A percentile compares a stretch with the other conserved stretches of the same genome.
Evolutionary conservation across 2,888 invertebrate species (phyloP).

Genomic region (Perizoma affinitatum): DNA sequence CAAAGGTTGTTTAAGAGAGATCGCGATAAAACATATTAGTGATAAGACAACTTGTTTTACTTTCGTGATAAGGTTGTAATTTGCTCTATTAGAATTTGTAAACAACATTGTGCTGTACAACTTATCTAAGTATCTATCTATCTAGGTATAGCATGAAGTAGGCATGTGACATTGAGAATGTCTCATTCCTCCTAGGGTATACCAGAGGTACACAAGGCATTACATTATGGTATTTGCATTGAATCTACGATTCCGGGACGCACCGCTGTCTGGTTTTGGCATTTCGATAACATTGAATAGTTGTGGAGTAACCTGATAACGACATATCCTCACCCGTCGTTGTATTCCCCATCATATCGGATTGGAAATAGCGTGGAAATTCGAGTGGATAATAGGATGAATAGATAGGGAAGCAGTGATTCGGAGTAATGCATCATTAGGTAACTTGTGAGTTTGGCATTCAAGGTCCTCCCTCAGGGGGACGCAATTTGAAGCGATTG

Average conservation of each 20-base stretch:
- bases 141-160: neutral
- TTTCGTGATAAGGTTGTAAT: too few relatives aligned
- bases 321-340: slow-evolving; percentile 35
- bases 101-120: too few relatives aligned
- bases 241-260: neutral
- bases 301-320: slow-evolving; percentile 54
- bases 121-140: neutral
- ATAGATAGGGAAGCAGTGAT: slow-evolving; percentile 53
- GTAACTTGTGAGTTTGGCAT: slow-evolving; percentile 64
- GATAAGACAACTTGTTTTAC: too few relatives aligned
- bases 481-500: slow-evolving; percentile 62
- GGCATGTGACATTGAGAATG: neutral
- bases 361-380: slow-evolving; percentile 20
- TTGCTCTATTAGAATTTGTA: too few relatives aligned
- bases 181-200: neutral
- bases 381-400: slow-evolving; percentile 33
- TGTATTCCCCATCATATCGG: slow-evolving; percentile 7
- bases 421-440: slow-evolving; percentile 63
- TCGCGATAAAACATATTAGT: too few relatives aligned
- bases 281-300: slow-evolving; percentile 57
- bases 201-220: slow-evolving; percentile 9
- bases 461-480: slow-evolving; percentile 61
- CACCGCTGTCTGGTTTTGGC: slow-evolving; percentile 46
- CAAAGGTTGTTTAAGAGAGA: too few relatives aligned
- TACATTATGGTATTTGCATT: slow-evolving; percentile 24